Percentiles rank a stretch among this genome's conserved stretches.
phyloP scores from a whole-genome alignment of 2,888 invertebrate species.

The Electrophaes corylata region DNA sequence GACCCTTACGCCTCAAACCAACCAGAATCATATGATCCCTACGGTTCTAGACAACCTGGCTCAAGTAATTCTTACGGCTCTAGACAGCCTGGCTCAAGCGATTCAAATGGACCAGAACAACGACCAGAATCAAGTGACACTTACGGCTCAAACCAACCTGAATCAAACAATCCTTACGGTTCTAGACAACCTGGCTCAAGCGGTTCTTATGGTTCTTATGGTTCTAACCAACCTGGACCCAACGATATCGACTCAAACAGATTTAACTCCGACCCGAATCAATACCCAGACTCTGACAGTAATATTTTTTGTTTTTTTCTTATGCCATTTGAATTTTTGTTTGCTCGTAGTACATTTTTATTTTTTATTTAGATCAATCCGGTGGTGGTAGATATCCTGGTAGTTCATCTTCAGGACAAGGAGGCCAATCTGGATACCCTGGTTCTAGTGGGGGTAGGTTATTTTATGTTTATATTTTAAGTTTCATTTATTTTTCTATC shows the following conservation, averaged over 20 bases:
- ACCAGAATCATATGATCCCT: constrained; percentile 4
- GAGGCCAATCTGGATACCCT: constrained; percentile 23
- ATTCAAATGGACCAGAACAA: neutral
- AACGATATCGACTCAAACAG: neutral
- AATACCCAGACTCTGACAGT: constrained; percentile 18
- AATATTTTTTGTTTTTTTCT: constrained; percentile 8
- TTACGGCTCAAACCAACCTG: constrained; percentile 1
- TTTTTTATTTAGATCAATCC: constrained; percentile 25
- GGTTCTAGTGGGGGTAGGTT: constrained; percentile 14
- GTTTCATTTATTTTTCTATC: neutral
- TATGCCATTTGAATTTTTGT: neutral
- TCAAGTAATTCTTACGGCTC: neutral
- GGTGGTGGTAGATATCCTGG: constrained; percentile 15
- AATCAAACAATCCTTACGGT: constrained; percentile 1
- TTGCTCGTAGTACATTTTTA: neutral
- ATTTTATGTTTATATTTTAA: neutral
- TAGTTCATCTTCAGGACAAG: constrained; percentile 2
- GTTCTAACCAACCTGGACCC: constrained; percentile 1
- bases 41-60: neutral
- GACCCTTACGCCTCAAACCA: neutral
- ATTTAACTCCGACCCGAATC: constrained; percentile 3
- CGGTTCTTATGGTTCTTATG: neutral
- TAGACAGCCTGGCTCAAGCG: neutral
- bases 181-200: neutral
- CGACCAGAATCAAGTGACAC: constrained; percentile 1